Base-by-base conservation (phyloP, 2,797 vertebrate genomes). In the Rousettus madagascariensis region DNA sequence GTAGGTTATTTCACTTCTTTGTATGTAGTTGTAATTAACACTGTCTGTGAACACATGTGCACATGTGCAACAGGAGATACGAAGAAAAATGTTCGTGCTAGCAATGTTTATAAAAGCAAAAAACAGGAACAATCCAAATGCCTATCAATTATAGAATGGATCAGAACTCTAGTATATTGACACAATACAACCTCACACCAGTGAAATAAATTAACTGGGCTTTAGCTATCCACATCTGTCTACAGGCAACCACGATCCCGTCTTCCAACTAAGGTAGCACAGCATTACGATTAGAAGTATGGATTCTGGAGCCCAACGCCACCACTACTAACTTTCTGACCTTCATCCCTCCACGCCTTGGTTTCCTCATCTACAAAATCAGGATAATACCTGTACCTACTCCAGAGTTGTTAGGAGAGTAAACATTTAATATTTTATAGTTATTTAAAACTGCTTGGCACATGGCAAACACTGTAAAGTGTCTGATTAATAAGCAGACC, bases 361-460 rank as follows among this genome's bases (percentile, higher is more conserved):
- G 55, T 65, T 85, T 72, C 26, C 78, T 78, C 26, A 28, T 28
- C 38, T 72, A 72, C 20, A 79, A 77, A 83, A 26, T 38, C 13
- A 46, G 38, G 69, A 61, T 49, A 91, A 91, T 51, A 85, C 13
- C 72, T 92, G 55, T 71, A 90, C 9, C 53, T 86, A 77, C 36
- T 91, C 46, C 59, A 77, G 51, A 90, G 80, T 12, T 90, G 55
- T 91, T 85, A 49, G n/a, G 24, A 66, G 33, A 91, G 9, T 24
- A 95, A 96, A 91, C 24, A 74, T 41, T 75, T 79, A 95, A 51
- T 61, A 86, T 59, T 92, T 86, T 86, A 53, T 90, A 94, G 41
- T 83, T 55, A 86, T 38, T 90, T 77, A 72, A 87, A 90, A 95
- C 59, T 85, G 4, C 20, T 41, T 49, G 51, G 38, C n/a, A 95